These are phyloP conservation scores for Notodonta ziczac DNA, from an alignment of 2,888 invertebrate species.

Conservation along the genomic window DNA sequence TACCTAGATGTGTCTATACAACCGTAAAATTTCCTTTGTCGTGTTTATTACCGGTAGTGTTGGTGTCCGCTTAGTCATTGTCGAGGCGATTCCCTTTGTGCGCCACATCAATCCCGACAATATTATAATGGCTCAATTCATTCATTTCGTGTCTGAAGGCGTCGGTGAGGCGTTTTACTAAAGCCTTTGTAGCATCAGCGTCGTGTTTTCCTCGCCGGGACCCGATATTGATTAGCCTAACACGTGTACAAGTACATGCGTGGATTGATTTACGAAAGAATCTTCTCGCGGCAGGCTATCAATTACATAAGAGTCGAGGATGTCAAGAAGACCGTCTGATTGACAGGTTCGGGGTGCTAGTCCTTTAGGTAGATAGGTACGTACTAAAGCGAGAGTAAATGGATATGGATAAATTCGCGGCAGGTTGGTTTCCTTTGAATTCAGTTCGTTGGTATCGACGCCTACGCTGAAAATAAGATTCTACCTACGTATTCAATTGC, in stretches of 20 bases:
- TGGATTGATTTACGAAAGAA: constrained; percentile 39
- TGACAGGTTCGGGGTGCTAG: constrained; percentile 65
- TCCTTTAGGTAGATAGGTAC: constrained; percentile 40
- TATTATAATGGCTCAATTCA: constrained; percentile 59
- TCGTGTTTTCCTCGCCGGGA: constrained; percentile 38
- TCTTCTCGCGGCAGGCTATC: constrained; percentile 58
- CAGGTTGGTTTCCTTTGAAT: constrained; percentile 58
- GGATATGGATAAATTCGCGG: constrained; percentile 61
- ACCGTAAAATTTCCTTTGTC: constrained; percentile 44
- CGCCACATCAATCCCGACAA: constrained; percentile 51
- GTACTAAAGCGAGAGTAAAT: constrained; percentile 48
- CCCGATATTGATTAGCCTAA: constrained; percentile 47
- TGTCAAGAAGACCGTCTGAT: constrained; percentile 67
- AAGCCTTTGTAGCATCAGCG: constrained; percentile 49
- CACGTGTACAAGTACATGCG: constrained; percentile 25
- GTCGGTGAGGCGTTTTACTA: constrained; percentile 41
- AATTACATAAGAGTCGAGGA: constrained; percentile 59
- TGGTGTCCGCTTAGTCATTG: constrained; percentile 59
- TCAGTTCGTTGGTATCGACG: constrained; percentile 52
- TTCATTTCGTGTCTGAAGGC: constrained; percentile 48
- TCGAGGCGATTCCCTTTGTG: constrained; percentile 58
- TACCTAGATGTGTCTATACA: constrained; percentile 11
- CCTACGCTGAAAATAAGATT: constrained; percentile 52
- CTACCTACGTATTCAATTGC: constrained; percentile 26
- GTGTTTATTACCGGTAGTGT: constrained; percentile 49